phyloP scores from a whole-genome alignment of 1,140 invertebrate species.

The Drosophila melanica region DNA sequence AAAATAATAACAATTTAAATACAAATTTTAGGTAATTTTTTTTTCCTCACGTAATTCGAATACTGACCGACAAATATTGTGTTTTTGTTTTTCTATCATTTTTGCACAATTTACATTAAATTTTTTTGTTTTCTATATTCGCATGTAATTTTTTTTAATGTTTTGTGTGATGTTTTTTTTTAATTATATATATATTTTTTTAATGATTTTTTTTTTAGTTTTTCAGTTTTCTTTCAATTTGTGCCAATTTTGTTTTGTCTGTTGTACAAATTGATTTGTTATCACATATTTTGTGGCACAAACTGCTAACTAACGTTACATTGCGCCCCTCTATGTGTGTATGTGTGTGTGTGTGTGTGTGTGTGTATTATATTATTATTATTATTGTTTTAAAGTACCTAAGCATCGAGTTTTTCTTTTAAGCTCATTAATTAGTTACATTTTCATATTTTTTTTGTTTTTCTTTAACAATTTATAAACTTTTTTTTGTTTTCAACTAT shows the following conservation, averaged over 20 bases:
- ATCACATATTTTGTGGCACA: constrained; percentile 69
- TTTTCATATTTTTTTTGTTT: constrained; percentile 5
- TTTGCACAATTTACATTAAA: constrained; percentile 50
- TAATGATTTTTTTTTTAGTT: constrained; percentile 40
- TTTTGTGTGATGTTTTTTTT: constrained; percentile 57
- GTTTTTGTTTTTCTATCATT: constrained; percentile 39
- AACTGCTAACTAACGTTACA: constrained; percentile 48
- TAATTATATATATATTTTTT: constrained; percentile 39
- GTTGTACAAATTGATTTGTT: constrained; percentile 56
- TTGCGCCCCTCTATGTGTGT: constrained; percentile 44
- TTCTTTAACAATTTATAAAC: constrained; percentile 34
- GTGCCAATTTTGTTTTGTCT: constrained; percentile 54
- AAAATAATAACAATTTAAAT: constrained; percentile 46
- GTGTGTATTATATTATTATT: constrained; percentile 18
- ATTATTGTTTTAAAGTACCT: constrained; percentile 42
- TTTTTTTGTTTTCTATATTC: constrained; percentile 49
- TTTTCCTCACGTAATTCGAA: constrained; percentile 75
- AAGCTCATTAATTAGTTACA: constrained; percentile 46
- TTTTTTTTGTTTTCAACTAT: constrained; percentile 20
- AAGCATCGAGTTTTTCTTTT: constrained; percentile 46
- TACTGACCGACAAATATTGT: constrained; percentile 78
- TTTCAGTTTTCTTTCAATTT: constrained; percentile 45
- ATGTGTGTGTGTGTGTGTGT: constrained; percentile 24
- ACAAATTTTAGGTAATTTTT: constrained; percentile 45
- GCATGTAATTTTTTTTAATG: constrained; percentile 55